Percentiles rank a stretch among this genome's conserved stretches.
Evolutionary conservation across 2,888 invertebrate genomes (phyloP).

Genomic region (Hyposoter dolosus): DNA sequence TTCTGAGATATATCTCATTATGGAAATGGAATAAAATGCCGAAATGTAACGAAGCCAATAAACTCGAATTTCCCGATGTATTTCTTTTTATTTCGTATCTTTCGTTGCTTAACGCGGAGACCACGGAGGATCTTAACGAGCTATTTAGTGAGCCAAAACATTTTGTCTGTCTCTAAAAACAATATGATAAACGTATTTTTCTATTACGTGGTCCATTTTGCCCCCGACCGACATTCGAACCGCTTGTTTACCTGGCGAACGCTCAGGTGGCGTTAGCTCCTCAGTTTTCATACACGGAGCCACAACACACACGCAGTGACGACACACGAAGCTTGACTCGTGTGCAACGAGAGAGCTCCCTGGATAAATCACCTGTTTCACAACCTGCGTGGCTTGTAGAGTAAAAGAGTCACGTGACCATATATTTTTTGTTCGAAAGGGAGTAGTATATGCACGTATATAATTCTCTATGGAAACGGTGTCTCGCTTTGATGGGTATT

Average conservation of each 20-base stretch:
- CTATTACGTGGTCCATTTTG: constrained; percentile 18
- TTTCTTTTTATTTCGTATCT: background rate
- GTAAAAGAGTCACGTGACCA: constrained; percentile 80
- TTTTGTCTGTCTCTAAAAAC: background rate
- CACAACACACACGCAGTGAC: constrained; percentile 5
- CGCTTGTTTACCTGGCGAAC: constrained; percentile 62
- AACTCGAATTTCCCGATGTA: background rate
- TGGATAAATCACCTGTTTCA: constrained; percentile 81
- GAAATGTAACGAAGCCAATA: background rate
- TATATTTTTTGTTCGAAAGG: constrained; percentile 73
- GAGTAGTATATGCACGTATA: constrained; percentile 12
- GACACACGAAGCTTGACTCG: constrained; percentile 2
- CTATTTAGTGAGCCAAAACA: background rate
- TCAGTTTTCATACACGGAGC: background rate
- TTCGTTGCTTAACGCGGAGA: background rate
- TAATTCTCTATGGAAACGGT: constrained; percentile 16
- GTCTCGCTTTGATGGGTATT: constrained; percentile 5
- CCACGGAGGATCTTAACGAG: background rate
- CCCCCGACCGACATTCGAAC: constrained; percentile 16
- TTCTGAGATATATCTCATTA: background rate
- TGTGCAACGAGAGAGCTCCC: background rate
- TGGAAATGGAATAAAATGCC: background rate
- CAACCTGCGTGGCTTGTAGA: constrained; percentile 82
- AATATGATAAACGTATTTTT: background rate
- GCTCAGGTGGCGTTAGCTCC: constrained; percentile 62